Evolutionary conservation across 1,140 invertebrate genomes (phyloP).

Genomic region (Vollenhovia emeryi): DNA sequence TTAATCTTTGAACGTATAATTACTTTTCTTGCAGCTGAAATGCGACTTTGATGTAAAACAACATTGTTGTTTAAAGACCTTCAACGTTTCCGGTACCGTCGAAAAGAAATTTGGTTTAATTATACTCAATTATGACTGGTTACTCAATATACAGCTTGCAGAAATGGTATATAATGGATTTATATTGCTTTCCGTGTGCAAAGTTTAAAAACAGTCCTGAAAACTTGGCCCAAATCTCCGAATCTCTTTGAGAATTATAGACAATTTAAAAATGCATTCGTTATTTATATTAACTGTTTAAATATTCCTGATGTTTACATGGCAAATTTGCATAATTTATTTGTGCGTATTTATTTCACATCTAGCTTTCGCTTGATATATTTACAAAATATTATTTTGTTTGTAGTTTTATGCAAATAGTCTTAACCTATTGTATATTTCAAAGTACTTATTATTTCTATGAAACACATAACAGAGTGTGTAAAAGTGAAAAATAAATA

Average conservation of each 20-base stretch:
- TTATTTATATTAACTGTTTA: background rate
- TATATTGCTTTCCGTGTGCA: background rate
- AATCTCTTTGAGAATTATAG: background rate
- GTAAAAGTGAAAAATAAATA: background rate
- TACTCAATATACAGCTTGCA: background rate
- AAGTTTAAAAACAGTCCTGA: background rate
- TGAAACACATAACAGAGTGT: background rate
- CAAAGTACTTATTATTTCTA: background rate
- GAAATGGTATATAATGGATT: background rate
- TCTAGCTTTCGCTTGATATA: background rate
- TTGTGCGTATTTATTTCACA: background rate
- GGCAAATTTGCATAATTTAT: background rate
- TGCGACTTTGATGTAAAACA: background rate
- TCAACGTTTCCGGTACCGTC: background rate
- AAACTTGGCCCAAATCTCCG: background rate
- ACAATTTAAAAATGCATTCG: background rate
- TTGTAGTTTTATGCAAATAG: background rate
- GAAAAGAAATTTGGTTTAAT: background rate
- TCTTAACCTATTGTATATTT: background rate
- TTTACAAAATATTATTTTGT: background rate
- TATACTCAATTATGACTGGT: background rate
- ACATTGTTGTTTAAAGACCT: background rate
- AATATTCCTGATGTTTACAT: background rate
- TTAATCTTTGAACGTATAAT: background rate
- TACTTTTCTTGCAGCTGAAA: background rate